Conservation (phyloP, 35 echinoderm and acorn worm genomes). For the Ophiothrix spiculata region DNA sequence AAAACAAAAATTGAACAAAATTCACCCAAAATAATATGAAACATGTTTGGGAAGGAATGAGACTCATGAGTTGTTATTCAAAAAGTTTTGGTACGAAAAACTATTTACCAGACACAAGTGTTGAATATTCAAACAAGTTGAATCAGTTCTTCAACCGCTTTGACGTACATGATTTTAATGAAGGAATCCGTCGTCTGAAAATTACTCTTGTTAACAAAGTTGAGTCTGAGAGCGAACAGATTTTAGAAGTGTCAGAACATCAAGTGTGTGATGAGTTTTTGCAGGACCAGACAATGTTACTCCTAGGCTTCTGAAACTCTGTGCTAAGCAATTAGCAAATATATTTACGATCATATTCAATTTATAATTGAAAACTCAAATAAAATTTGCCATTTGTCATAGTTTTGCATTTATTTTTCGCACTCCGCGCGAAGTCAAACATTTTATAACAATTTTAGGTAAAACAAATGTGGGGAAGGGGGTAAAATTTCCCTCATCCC, state of each 20-base stretch:
- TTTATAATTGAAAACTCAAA: background rate
- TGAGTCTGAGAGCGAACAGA: background rate
- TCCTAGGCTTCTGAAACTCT: background rate
- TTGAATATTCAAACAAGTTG: conserved; percentile 50
- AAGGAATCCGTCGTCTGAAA: background rate
- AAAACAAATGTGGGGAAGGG: too few relatives aligned
- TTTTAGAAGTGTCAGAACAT: conserved; percentile 10
- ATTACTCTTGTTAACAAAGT: background rate
- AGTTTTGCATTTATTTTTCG: too few relatives aligned
- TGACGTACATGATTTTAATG: conserved; percentile 30
- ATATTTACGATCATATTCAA: conserved; percentile 1
- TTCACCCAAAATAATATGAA: conserved; percentile 45
- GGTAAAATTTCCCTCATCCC: too few relatives aligned
- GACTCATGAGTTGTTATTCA: conserved; percentile 48
- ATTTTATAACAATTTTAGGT: too few relatives aligned
- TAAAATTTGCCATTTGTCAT: background rate
- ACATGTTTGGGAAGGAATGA: conserved; percentile 41
- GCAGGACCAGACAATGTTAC: background rate
- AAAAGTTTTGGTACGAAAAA: background rate
- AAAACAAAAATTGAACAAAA: conserved; percentile 46
- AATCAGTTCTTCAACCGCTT: conserved; percentile 61
- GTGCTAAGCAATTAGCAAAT: background rate
- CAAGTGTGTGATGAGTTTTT: background rate
- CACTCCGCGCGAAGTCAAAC: too few relatives aligned
- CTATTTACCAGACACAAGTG: conserved; percentile 7